Evolutionary conservation across 2,797 vertebrate species (phyloP).

Genomic region (Chelmon rostratus): DNA sequence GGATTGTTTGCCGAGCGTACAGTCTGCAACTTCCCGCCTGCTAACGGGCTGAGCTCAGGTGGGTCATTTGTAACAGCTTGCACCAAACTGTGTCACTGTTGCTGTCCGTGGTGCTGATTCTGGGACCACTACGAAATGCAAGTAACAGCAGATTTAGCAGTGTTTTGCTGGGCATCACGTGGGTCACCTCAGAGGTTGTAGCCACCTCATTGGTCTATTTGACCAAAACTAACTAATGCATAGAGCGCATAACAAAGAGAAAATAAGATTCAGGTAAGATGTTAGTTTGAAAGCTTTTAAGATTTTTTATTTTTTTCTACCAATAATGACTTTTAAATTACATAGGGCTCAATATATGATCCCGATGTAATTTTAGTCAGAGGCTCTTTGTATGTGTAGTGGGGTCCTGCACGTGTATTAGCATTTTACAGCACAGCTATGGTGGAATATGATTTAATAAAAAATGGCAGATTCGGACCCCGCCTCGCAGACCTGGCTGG

Average conservation of each 20-base stretch:
- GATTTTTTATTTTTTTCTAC: not conserved
- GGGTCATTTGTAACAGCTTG: not conserved
- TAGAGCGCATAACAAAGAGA: too few species aligned
- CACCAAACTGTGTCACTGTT: not conserved
- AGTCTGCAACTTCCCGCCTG: not conserved
- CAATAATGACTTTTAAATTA: not conserved
- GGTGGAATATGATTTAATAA: slow-evolving; percentile 3
- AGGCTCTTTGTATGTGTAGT: not conserved
- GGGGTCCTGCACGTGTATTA: not conserved
- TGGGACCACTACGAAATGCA: not conserved
- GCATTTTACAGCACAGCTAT: not conserved
- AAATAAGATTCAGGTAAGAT: not conserved
- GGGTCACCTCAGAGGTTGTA: not conserved
- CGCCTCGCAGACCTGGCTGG: not conserved
- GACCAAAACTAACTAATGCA: not conserved
- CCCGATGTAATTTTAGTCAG: not conserved
- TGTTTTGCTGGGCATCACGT: not conserved
- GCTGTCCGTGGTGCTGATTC: slow-evolving; percentile 63
- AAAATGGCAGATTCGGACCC: not conserved
- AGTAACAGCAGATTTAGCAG: too few species aligned
- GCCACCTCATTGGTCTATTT: slow-evolving; percentile 1
- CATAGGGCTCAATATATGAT: not conserved
- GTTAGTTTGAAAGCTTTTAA: not conserved
- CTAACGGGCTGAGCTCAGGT: not conserved
- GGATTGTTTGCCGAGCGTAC: slow-evolving; percentile 12